Percentiles rank a stretch among this genome's conserved stretches.
These are phyloP conservation scores for Dolichopus griseipennis DNA, from an alignment of 2,888 invertebrate species.

Conservation along the genomic window DNA sequence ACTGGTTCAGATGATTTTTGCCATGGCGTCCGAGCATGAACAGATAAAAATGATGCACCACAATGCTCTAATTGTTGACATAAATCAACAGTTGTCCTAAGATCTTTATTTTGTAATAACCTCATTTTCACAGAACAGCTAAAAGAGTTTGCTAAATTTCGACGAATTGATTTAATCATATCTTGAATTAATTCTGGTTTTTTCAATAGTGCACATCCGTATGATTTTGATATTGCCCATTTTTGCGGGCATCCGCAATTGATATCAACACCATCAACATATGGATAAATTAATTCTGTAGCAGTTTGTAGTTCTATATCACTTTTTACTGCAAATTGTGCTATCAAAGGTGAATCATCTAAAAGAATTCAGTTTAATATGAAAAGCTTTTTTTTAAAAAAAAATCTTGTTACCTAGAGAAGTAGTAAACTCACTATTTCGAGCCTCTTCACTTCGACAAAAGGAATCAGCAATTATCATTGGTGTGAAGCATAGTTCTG, in stretches of 20 bases:
- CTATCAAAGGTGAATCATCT: constrained; percentile 78
- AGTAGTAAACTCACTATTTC: constrained; percentile 73
- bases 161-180: constrained; percentile 66
- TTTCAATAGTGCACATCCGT: constrained; percentile 73
- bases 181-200: constrained; percentile 77
- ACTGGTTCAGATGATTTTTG: constrained; percentile 68
- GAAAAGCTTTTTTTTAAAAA: not conserved
- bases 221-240: constrained; percentile 88
- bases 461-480: constrained; percentile 97
- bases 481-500: constrained; percentile 87
- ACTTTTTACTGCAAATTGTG: constrained; percentile 90
- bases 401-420: constrained; percentile 35
- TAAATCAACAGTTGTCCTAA: constrained; percentile 63
- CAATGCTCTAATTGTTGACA: constrained; percentile 72
- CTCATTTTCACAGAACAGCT: constrained; percentile 90
- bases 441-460: constrained; percentile 76
- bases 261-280: constrained; percentile 85
- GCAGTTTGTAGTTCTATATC: constrained; percentile 75
- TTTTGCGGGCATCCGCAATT: constrained; percentile 97
- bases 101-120: constrained; percentile 43
- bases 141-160: constrained; percentile 62
- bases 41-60: constrained; percentile 79
- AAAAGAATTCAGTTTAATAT: constrained; percentile 19
- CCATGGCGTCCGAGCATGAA: constrained; percentile 84
- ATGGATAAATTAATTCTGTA: constrained; percentile 72